Evolutionary conservation across 2,113 vertebrate genomes (phyloP), one percentile per base, ranked within the genome.

Genomic region (Eudorcas thomsonii): DNA sequence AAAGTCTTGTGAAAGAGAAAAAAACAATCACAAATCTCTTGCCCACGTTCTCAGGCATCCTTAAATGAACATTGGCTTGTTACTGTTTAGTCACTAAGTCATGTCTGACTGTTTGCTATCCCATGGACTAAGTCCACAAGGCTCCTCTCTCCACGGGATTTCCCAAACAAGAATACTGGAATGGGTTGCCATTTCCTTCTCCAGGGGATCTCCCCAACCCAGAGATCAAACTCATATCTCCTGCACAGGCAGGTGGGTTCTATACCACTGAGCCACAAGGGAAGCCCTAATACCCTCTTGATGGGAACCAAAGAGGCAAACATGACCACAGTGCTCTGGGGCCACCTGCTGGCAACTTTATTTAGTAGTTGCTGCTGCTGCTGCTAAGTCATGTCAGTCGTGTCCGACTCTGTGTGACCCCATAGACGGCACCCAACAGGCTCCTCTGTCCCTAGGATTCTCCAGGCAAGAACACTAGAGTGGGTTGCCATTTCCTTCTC

Each of bases 341-440:
- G 90, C 94, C 91, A 95, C 89, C 97, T 97, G 74, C 94, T 92
- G 95, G 84, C 50, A 77, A 80, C 21, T 60, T 55, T 33, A 36
- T 30, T 80, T 59, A 71, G 30, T 48, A 54, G 52, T 28, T 91
- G 48, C 48, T 50, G 48, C 48, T 50, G 3, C 12, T 50, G 12
- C 48, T 50, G 48, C 48, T 50, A 50, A 13, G 48, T 50, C 48
- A 50, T 10, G 3, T 50, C 48, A 50, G 48, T 50, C 12, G 12
- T 50, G 11, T 50, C 48, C 12, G 48, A 50, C 48, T 48, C 48
- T 50, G 12, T 50, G 48, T 50, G 48, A 50, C 48, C 48, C 48
- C 48, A 50, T 50, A 50, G 48, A 50, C 48, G 48, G 48, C 48
- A 50, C 48, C 48, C 11, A 13, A 50, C 48, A 50, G 48, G 48